A percentile compares a stretch with the other conserved stretches of the same genome.
These are phyloP conservation scores for Polyodon spathula DNA, from an alignment of 2,113 vertebrate species.

Conservation along the genomic window DNA sequence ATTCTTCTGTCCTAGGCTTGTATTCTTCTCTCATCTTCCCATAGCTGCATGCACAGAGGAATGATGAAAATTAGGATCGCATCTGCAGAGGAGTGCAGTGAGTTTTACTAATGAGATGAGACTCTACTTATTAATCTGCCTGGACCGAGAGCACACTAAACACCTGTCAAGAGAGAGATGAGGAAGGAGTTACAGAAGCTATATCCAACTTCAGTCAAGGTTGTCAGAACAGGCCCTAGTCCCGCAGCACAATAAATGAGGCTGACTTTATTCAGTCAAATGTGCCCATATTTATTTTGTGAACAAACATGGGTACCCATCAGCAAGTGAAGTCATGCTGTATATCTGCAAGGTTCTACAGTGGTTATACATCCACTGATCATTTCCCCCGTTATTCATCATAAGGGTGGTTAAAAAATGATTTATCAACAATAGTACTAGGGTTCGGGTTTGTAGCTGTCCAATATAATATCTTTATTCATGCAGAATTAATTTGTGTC, in stretches of 20 bases:
- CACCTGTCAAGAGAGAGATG: conserved; percentile 9
- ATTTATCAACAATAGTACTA: too few species aligned
- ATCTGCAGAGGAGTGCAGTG: not conserved
- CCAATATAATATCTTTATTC: too few species aligned
- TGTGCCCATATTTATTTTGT: too few species aligned
- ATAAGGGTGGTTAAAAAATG: too few species aligned
- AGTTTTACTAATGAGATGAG: conserved; percentile 7
- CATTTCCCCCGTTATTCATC: too few species aligned
- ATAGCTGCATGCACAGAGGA: not conserved
- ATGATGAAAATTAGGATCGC: conserved; percentile 5
- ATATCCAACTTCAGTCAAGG: too few species aligned
- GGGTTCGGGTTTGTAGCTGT: too few species aligned
- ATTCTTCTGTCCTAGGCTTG: not conserved
- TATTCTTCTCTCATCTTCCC: not conserved
- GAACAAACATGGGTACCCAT: too few species aligned
- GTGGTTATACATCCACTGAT: too few species aligned
- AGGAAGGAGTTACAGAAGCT: not conserved
- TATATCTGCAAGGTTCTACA: too few species aligned
- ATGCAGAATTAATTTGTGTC: too few species aligned
- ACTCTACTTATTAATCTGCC: conserved; percentile 10
- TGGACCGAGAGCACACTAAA: not conserved
- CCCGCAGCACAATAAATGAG: not conserved
- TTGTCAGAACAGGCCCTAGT: not conserved
- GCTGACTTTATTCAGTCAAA: not conserved
- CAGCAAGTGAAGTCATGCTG: too few species aligned